Percentiles rank a stretch among this genome's conserved stretches.
phyloP scores from a whole-genome alignment of 37 sponge, comb jelly and placozoan species.

The Spongilla lacustris region DNA sequence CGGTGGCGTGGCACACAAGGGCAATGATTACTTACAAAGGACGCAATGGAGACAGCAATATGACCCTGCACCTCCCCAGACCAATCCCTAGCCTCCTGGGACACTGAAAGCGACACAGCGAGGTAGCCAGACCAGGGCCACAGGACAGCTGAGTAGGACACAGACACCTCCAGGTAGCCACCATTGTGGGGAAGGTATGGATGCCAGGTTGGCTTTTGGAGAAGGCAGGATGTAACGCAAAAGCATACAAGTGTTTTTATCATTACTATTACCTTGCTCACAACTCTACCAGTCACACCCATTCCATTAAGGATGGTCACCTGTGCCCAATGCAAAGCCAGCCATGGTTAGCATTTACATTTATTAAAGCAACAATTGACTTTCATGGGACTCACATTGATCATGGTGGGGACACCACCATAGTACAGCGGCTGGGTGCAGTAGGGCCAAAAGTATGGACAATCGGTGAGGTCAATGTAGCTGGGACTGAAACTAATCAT shows the following conservation, averaged over 20 bases:
- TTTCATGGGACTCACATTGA: conserved; percentile 94
- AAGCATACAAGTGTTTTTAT: not conserved
- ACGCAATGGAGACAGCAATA: conserved; percentile 76
- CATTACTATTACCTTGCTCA: conserved; percentile 52
- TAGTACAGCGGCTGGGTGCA: conserved; percentile 97
- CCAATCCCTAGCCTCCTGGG: conserved; percentile 50
- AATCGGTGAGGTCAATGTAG: conserved; percentile 94
- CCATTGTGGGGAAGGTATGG: conserved; percentile 79
- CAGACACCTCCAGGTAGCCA: conserved; percentile 80
- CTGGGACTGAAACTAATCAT: conserved; percentile 79
- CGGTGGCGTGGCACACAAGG: conserved; percentile 7
- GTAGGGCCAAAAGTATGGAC: conserved; percentile 99
- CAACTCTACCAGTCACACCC: conserved; percentile 90
- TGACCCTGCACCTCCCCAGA: conserved; percentile 78
- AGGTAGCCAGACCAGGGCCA: conserved; percentile 99
- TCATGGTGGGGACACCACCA: conserved; percentile 83
- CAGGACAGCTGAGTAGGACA: conserved; percentile 76
- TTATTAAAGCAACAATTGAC: no score
- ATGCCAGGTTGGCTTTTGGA: conserved; percentile 82
- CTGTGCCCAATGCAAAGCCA: conserved; percentile 58
- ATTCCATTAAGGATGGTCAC: conserved; percentile 98
- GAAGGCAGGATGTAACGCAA: no score
- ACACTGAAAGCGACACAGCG: conserved; percentile 79
- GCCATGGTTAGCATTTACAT: not conserved
- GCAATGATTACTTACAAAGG: not conserved